Evolutionary conservation across 1,140 invertebrate genomes (phyloP).

Genomic region (Drosophila novamexicana): DNA sequence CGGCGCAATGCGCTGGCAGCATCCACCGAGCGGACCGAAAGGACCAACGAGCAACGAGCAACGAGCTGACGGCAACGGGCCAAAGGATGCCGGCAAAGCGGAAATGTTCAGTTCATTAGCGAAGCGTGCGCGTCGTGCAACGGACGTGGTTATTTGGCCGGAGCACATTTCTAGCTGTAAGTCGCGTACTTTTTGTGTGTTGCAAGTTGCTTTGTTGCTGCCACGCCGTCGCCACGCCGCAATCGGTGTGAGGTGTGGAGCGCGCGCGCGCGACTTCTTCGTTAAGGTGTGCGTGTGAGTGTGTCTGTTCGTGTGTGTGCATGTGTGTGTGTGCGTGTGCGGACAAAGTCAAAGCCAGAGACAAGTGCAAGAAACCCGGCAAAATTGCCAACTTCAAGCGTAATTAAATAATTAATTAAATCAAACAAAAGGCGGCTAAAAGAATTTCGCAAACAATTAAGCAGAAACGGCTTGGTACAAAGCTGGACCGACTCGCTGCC

Average conservation of each 20-base stretch:
- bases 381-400: constrained; percentile 75
- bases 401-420: constrained; percentile 83
- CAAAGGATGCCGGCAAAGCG: constrained; percentile 79
- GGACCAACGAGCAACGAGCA: constrained; percentile 21
- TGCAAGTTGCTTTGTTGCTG: constrained; percentile 46
- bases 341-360: constrained; percentile 27
- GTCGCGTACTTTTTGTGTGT: constrained; percentile 35
- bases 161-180: constrained; percentile 29
- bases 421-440: constrained; percentile 61
- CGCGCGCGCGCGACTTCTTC: constrained; percentile 47
- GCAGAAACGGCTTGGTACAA: constrained; percentile 12
- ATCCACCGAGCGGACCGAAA: constrained; percentile 45
- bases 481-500: background rate
- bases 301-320: background rate
- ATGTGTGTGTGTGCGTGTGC: constrained; percentile 1
- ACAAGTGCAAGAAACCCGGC: constrained; percentile 50
- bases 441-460: constrained; percentile 78
- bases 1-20: constrained; percentile 61
- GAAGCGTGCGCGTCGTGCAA: constrained; percentile 78
- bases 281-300: background rate
- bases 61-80: background rate
- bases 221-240: constrained; percentile 35
- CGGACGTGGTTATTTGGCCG: constrained; percentile 58
- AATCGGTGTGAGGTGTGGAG: constrained; percentile 43
- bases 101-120: constrained; percentile 83